Base-by-base conservation (phyloP, 2,888 invertebrate genomes). In the Hedychridium roseum region DNA sequence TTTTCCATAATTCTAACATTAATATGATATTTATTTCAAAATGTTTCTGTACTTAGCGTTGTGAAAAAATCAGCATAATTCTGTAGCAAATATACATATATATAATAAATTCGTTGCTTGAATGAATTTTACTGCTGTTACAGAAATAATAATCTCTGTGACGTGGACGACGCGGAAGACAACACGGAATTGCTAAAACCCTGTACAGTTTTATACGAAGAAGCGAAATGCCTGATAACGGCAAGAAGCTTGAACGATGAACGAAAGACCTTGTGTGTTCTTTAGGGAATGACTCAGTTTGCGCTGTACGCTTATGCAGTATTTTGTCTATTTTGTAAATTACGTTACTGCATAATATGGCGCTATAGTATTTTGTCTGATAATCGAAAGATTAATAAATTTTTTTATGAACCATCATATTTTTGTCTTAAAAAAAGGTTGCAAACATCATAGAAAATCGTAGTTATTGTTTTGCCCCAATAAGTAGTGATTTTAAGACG, bases 221-320 rank as follows among this genome's bases (percentile, higher is more conserved):
- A 84, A 56, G 85, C 83, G 1, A 81, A 83, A 55, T 76, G 82
- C 32, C 68, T 85, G n/a, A 42, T 73, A 85, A 21, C 76, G 84
- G 77, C 82, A 83, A 69, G 60, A 64, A 28, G 66, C 65, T 31
- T 64, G 21, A 64, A 43, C 23, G 11, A 53, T 4, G 16, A 14
- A 26, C 9, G 5, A 43, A 12, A 27, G n/a, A n/a, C n/a, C n/a
- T n/a, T n/a, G n/a, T n/a, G n/a, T n/a, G n/a, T n/a, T n/a, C n/a
- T n/a, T n/a, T n/a, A n/a, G n/a, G n/a, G n/a, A n/a, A n/a, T n/a
- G n/a, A n/a, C n/a, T n/a, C n/a, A n/a, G n/a, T n/a, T n/a, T n/a
- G n/a, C n/a, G n/a, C n/a, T n/a, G n/a, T 14, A 14, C 6, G 2
- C 12, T 11, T 9, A 23, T 28, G 3, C 5, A 28, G 6, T 14